Evolutionary conservation across 1,140 invertebrate genomes (phyloP).

Genomic region (Goniozus legneri): DNA sequence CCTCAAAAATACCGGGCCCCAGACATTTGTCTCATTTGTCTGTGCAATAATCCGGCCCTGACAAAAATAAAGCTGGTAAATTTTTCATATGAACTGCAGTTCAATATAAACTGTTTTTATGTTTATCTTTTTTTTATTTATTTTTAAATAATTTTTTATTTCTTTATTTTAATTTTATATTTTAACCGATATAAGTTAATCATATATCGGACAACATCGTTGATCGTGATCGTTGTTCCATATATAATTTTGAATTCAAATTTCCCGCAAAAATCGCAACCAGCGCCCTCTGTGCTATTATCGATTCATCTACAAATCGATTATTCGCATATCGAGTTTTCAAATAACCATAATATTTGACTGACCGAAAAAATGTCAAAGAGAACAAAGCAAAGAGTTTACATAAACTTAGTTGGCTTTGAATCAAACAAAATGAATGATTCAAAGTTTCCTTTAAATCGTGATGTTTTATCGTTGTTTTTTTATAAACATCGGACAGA

Average conservation of each 20-base stretch:
- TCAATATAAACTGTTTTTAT: background rate
- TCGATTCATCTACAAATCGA: background rate
- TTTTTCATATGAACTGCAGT: background rate
- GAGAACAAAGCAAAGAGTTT: background rate
- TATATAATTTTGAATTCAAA: background rate
- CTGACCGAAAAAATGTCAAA: background rate
- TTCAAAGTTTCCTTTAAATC: background rate
- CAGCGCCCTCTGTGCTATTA: background rate
- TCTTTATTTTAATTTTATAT: background rate
- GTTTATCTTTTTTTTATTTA: background rate
- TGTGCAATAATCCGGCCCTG: too few species aligned
- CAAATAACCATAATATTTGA: background rate
- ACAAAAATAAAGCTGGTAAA: background rate
- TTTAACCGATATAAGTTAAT: background rate
- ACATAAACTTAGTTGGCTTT: constrained; percentile 2
- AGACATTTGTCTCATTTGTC: too few species aligned
- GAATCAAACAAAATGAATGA: background rate
- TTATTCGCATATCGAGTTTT: background rate
- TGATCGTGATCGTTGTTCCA: background rate
- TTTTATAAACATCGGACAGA: background rate
- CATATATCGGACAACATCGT: background rate
- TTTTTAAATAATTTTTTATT: background rate
- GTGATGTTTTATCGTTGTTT: constrained; percentile 1
- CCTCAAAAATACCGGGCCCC: too few species aligned
- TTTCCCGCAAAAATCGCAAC: background rate